Evolutionary conservation across 2,888 invertebrate genomes (phyloP).

Genomic region (Agelastica alni): DNA sequence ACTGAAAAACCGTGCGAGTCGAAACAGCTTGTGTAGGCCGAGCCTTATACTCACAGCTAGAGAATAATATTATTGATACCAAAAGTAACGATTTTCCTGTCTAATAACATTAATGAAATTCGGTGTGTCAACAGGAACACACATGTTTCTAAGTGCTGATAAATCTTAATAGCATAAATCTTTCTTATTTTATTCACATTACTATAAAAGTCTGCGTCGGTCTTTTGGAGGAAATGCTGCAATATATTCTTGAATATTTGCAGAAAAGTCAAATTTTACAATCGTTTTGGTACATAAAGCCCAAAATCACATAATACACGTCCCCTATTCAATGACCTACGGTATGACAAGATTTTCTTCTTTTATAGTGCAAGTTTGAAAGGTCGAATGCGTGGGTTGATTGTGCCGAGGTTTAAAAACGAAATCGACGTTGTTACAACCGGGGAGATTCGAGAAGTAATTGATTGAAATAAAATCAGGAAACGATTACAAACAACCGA

Average conservation of each 20-base stretch:
- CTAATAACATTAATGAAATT: too few relatives aligned
- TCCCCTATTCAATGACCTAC: constrained; percentile 16
- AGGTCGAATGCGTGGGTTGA: constrained; percentile 13
- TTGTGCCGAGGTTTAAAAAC: constrained; percentile 9
- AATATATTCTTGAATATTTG: constrained; percentile 13
- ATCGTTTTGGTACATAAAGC: constrained; percentile 23
- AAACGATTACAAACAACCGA: too few relatives aligned
- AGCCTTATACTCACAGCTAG: too few relatives aligned
- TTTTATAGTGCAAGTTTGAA: constrained; percentile 17
- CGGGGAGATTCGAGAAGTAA: constrained; percentile 11
- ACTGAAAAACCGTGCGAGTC: too few relatives aligned
- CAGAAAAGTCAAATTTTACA: constrained; percentile 20
- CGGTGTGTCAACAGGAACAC: too few relatives aligned
- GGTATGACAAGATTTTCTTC: constrained; percentile 20
- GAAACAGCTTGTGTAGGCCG: too few relatives aligned
- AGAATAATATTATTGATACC: too few relatives aligned
- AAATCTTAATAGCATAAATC: too few relatives aligned
- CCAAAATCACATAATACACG: constrained; percentile 21
- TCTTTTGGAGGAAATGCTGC: constrained; percentile 1
- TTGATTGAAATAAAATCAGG: too few relatives aligned
- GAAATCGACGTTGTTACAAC: constrained; percentile 7
- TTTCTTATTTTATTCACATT: constrained; percentile 9
- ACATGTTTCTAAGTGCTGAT: too few relatives aligned
- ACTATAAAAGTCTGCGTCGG: constrained; percentile 10
- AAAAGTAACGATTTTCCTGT: too few relatives aligned